Evolutionary conservation across 2,797 vertebrate genomes (phyloP).

Genomic region (Pygocentrus nattereri): DNA sequence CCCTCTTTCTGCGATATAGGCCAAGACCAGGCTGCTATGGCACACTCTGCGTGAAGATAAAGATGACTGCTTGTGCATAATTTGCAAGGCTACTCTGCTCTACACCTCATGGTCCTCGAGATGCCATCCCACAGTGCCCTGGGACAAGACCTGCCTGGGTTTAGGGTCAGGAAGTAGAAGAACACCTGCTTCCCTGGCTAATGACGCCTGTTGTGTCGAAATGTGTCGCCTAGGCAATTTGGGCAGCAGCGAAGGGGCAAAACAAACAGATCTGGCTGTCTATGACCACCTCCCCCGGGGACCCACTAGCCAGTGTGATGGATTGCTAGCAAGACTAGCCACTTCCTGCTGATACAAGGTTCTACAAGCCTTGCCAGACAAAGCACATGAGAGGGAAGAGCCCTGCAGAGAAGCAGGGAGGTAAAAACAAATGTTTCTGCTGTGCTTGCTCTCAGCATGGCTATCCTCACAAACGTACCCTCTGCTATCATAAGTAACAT

Average conservation of each 20-base stretch:
- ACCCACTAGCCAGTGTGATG: slow-evolving; percentile 69
- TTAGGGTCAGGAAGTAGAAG: slow-evolving; percentile 66
- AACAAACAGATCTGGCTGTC: slow-evolving; percentile 60
- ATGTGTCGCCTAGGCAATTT: slow-evolving; percentile 61
- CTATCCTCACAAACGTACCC: not conserved
- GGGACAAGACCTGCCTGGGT: slow-evolving; percentile 66
- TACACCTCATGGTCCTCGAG: slow-evolving; percentile 16
- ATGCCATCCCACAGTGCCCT: slow-evolving; percentile 64
- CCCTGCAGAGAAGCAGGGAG: slow-evolving; percentile 6
- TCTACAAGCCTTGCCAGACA: slow-evolving; percentile 5
- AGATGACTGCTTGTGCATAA: slow-evolving; percentile 17
- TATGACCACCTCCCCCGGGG: slow-evolving; percentile 67
- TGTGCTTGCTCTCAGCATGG: not conserved
- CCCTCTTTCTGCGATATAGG: not conserved
- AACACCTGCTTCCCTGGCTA: slow-evolving; percentile 73
- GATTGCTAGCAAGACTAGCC: slow-evolving; percentile 66
- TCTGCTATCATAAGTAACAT: slow-evolving; percentile 4
- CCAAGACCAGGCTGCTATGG: not conserved
- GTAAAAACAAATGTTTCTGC: not conserved
- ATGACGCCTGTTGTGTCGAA: slow-evolving; percentile 65
- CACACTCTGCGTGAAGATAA: not conserved
- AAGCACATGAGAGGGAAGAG: not conserved
- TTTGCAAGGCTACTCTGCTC: slow-evolving; percentile 10
- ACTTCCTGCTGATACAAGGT: slow-evolving; percentile 57
- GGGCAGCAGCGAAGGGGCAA: slow-evolving; percentile 64